These are phyloP conservation scores for Troides helena DNA, from an alignment of 2,888 invertebrate species.

Conservation along the genomic window DNA sequence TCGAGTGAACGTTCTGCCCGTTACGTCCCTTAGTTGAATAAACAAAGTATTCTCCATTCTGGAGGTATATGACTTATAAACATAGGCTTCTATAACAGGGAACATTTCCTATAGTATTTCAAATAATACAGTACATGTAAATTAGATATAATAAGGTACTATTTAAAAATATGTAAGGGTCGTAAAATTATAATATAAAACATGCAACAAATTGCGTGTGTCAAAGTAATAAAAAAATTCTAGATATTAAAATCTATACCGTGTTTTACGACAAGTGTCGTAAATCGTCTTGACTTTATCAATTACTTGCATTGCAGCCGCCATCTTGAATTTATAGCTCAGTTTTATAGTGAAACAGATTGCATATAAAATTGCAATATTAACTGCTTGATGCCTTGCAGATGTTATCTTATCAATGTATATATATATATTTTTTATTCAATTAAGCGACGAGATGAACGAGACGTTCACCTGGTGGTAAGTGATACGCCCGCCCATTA, in stretches of 20 bases:
- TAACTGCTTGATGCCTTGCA: no score
- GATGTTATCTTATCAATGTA: background rate
- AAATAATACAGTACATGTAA: no score
- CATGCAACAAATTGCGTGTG: conserved; percentile 9
- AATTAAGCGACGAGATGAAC: no score
- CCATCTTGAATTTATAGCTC: conserved; percentile 8
- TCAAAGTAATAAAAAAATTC: conserved; percentile 20
- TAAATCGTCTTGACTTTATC: conserved; percentile 13
- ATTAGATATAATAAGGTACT: background rate
- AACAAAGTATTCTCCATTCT: no score
- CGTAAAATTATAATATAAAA: conserved; percentile 5
- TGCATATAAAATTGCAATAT: background rate
- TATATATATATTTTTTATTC: no score
- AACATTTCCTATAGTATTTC: no score
- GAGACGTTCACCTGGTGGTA: no score
- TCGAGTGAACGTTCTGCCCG: no score
- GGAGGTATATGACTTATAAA: no score
- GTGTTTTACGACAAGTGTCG: conserved; percentile 23
- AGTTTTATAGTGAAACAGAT: conserved; percentile 10
- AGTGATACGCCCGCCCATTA: no score
- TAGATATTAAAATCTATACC: conserved; percentile 15
- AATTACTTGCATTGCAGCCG: conserved; percentile 13
- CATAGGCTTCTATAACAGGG: no score
- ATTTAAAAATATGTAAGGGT: conserved; percentile 4
- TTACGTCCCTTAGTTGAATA: no score